phyloP scores from a whole-genome alignment of 1,140 invertebrate species.

The Nebria ingens region DNA sequence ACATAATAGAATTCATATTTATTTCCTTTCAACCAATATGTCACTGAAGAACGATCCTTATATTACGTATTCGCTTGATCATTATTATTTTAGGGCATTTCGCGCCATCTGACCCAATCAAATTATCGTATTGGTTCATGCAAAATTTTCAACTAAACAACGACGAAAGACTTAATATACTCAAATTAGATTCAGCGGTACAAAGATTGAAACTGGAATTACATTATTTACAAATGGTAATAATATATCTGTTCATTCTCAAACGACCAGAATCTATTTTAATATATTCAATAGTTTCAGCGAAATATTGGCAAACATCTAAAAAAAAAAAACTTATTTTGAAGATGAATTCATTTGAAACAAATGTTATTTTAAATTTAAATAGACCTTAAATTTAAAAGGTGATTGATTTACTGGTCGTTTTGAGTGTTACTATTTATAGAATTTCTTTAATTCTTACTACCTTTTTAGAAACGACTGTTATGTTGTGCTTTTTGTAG shows the following conservation, averaged over 20 bases:
- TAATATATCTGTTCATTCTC: no score
- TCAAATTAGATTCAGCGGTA: slow-evolving; percentile 25
- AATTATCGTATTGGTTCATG: slow-evolving; percentile 33
- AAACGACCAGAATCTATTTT: not conserved
- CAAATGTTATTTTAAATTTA: no score
- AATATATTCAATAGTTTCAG: not conserved
- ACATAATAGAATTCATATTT: no score
- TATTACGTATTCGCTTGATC: not conserved
- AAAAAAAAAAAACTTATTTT: not conserved
- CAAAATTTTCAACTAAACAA: slow-evolving; percentile 31
- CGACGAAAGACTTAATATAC: slow-evolving; percentile 27
- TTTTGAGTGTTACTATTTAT: not conserved
- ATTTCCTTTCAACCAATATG: no score
- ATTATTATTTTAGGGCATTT: slow-evolving; percentile 19
- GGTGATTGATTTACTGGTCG: no score
- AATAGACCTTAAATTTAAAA: no score
- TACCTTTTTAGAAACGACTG: slow-evolving; percentile 39
- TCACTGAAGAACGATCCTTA: not conserved
- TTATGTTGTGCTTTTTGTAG: slow-evolving; percentile 57
- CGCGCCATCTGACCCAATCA: slow-evolving; percentile 28
- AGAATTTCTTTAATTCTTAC: not conserved
- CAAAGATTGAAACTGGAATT: slow-evolving; percentile 27
- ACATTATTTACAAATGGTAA: slow-evolving; percentile 21
- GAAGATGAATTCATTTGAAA: no score
- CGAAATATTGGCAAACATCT: not conserved